A percentile compares a stretch with the other conserved stretches of the same genome.
Evolutionary conservation across 2,113 vertebrate genomes (phyloP).

Genomic region (Pterocles gutturalis): DNA sequence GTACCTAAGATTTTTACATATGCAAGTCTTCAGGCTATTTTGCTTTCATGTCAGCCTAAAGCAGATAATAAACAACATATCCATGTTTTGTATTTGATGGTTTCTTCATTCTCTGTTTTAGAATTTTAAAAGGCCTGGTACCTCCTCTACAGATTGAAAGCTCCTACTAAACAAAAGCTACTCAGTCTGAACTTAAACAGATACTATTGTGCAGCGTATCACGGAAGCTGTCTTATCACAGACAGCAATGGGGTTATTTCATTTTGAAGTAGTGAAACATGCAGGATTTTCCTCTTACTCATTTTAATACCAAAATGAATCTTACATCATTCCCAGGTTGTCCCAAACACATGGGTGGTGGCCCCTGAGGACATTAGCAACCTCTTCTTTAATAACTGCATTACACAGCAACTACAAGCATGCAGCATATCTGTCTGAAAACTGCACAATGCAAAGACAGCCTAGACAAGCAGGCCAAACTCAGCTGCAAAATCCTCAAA

Average conservation of each 20-base stretch:
- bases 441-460: background rate
- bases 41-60: background rate
- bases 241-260: background rate
- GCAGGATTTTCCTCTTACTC: background rate
- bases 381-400: background rate
- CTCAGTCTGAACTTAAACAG: too few species aligned
- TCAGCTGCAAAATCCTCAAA: background rate
- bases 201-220: background rate
- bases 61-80: fast-evolving
- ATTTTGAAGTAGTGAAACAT: background rate
- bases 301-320: background rate
- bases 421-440: background rate
- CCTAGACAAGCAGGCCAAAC: background rate
- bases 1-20: background rate
- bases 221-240: background rate
- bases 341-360: background rate
- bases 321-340: background rate
- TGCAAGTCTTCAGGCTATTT: background rate
- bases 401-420: background rate
- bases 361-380: background rate
- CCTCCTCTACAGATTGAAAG: background rate
- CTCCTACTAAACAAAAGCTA: background rate
- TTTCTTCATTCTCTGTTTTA: background rate
- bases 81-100: background rate
- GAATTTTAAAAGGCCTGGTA: background rate